phyloP scores from a whole-genome alignment of 2,797 vertebrate genomes.

The Serranus cabrilla region DNA sequence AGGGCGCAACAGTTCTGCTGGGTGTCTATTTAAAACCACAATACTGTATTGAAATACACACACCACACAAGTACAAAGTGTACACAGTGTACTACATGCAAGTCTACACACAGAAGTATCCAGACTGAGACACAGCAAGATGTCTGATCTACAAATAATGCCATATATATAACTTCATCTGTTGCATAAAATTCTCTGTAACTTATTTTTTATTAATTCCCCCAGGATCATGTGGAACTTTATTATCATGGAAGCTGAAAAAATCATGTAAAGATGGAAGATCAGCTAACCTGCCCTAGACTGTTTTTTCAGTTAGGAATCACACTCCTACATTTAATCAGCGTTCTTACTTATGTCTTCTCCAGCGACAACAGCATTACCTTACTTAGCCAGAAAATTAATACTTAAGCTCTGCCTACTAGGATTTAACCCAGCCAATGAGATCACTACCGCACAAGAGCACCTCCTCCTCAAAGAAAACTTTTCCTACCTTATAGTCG shows the following conservation, averaged over 20 bases:
- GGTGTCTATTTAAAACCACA: too few relatives aligned
- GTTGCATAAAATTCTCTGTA: conserved; percentile 6
- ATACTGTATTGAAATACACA: too few relatives aligned
- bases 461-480: conserved; percentile 8
- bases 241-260: neutral
- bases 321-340: neutral
- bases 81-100: too few relatives aligned
- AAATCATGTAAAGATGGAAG: neutral
- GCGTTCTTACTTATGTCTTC: neutral
- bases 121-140: too few relatives aligned
- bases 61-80: too few relatives aligned
- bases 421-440: conserved; percentile 45
- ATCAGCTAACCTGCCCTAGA: neutral
- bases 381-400: conserved; percentile 40
- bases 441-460: conserved; percentile 27
- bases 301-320: neutral
- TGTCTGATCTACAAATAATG: neutral
- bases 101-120: too few relatives aligned
- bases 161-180: neutral
- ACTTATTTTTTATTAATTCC: neutral
- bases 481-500: conserved; percentile 28
- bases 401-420: conserved; percentile 22
- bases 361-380: conserved; percentile 13
- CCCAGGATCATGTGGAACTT: neutral
- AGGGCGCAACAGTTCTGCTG: too few relatives aligned